Evolutionary conservation across 2,888 invertebrate species (phyloP).

Genomic region (Caenorhabditis zanzibari): DNA sequence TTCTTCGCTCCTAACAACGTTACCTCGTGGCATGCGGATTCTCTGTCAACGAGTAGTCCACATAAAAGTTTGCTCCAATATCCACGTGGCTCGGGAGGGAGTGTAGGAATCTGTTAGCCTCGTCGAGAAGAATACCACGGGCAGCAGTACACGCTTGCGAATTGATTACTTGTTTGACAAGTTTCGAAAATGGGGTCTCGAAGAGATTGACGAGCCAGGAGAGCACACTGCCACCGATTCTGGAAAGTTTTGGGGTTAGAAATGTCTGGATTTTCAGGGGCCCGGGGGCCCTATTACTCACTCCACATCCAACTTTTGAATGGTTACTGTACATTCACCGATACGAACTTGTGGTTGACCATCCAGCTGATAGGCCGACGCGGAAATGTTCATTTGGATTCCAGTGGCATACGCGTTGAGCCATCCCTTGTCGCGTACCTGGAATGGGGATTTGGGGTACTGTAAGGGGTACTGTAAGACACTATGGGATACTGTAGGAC

Average conservation of each 20-base stretch:
- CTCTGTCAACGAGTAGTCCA: conserved; percentile 74
- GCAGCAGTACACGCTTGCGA: conserved; percentile 75
- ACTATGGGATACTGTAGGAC: too few species aligned
- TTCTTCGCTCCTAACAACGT: not conserved
- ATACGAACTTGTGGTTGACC: conserved; percentile 76
- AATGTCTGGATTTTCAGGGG: not conserved
- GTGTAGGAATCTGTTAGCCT: conserved; percentile 77
- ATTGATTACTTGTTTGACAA: conserved; percentile 72
- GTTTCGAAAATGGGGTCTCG: conserved; percentile 68
- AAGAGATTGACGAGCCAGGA: conserved; percentile 80
- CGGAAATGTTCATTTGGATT: conserved; percentile 73
- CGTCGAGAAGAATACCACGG: conserved; percentile 67
- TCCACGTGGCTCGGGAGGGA: conserved; percentile 75
- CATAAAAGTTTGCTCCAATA: conserved; percentile 73
- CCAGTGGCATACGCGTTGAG: conserved; percentile 73
- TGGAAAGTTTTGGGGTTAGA: too few species aligned
- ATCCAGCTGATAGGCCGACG: conserved; percentile 68
- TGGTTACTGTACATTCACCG: conserved; percentile 69
- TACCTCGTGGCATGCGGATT: conserved; percentile 68
- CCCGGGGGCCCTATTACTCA: conserved; percentile 49
- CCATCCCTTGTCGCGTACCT: conserved; percentile 77
- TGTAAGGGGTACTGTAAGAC: too few species aligned
- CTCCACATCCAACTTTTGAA: conserved; percentile 70
- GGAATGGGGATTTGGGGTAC: conserved; percentile 7
- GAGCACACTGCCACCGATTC: conserved; percentile 78